These are phyloP conservation scores for Strigamia crassipes DNA, from an alignment of 2,888 invertebrate genomes.

Conservation along the genomic window DNA sequence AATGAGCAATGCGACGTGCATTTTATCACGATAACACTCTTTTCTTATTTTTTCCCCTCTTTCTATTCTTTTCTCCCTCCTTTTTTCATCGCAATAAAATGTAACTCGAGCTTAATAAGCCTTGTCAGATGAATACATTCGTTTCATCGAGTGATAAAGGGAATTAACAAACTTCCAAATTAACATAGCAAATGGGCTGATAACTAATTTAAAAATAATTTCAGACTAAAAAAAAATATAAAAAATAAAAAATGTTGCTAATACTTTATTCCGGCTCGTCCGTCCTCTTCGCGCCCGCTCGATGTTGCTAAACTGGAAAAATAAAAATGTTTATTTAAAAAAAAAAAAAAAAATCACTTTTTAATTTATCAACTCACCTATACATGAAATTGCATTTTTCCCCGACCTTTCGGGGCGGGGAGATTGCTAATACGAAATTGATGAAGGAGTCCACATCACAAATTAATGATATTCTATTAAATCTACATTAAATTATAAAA, in stretches of 20 bases:
- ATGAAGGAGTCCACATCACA: conserved; percentile 3
- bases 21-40: conserved; percentile 16
- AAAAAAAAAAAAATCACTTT: neutral
- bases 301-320: neutral
- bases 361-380: neutral
- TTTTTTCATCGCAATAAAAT: conserved; percentile 21
- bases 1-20: conserved; percentile 21
- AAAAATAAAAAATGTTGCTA: neutral
- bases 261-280: neutral
- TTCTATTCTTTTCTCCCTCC: neutral
- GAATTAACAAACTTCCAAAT: conserved; percentile 21
- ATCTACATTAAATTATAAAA: conserved; percentile 16
- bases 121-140: conserved; percentile 21
- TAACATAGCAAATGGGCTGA: conserved; percentile 3
- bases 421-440: conserved; percentile 33
- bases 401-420: neutral
- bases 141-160: conserved; percentile 11
- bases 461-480: conserved; percentile 24
- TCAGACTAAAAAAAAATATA: too few species aligned
- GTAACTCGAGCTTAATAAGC: conserved; percentile 16
- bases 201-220: conserved; percentile 15
- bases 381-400: neutral
- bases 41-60: neutral
- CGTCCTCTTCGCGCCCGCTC: neutral
- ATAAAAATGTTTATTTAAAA: neutral